Percentiles rank a stretch among this genome's conserved stretches.
phyloP scores from a whole-genome alignment of 2,797 vertebrate genomes.

The Danio kyathit region DNA sequence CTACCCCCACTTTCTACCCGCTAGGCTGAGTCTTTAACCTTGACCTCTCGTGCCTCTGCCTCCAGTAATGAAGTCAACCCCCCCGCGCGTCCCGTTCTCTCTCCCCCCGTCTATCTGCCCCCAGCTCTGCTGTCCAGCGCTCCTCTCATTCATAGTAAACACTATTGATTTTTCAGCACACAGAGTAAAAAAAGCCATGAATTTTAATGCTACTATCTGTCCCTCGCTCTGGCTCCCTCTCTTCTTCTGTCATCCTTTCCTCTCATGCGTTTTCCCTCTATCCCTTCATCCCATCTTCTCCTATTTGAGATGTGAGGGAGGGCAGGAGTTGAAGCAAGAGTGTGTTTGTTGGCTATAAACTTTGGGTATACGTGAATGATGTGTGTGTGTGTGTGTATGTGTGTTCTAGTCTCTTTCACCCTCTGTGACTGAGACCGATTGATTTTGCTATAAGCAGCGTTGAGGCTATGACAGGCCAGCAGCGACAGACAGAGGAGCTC shows the following conservation, averaged over 20 bases:
- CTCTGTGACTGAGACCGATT: constrained; percentile 65
- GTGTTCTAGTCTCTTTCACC: constrained; percentile 46
- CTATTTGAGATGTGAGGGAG: constrained; percentile 83
- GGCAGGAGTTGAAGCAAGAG: constrained; percentile 74
- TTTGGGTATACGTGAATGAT: constrained; percentile 58
- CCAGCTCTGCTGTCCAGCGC: constrained; percentile 79
- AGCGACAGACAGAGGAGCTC: constrained; percentile 83
- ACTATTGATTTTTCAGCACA: constrained; percentile 87
- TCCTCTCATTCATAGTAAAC: constrained; percentile 89
- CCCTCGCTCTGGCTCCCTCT: constrained; percentile 70
- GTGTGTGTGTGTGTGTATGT: constrained; percentile 59
- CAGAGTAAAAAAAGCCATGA: constrained; percentile 84
- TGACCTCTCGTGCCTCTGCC: constrained; percentile 81
- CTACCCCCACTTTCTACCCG: constrained; percentile 61
- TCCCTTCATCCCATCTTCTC: constrained; percentile 61
- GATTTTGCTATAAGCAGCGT: constrained; percentile 86
- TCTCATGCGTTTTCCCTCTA: constrained; percentile 55
- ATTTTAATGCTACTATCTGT: constrained; percentile 86
- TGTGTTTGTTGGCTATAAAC: constrained; percentile 65
- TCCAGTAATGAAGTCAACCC: constrained; percentile 77
- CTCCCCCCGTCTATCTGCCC: constrained; percentile 65
- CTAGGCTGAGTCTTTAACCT: constrained; percentile 82
- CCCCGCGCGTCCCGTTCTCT: constrained; percentile 30
- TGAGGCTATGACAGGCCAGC: constrained; percentile 83
- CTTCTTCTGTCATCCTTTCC: constrained; percentile 62